A percentile compares a stretch with the other conserved stretches of the same genome.
phyloP scores from a whole-genome alignment of 1,140 invertebrate species.

The Glossosoma conforme region DNA sequence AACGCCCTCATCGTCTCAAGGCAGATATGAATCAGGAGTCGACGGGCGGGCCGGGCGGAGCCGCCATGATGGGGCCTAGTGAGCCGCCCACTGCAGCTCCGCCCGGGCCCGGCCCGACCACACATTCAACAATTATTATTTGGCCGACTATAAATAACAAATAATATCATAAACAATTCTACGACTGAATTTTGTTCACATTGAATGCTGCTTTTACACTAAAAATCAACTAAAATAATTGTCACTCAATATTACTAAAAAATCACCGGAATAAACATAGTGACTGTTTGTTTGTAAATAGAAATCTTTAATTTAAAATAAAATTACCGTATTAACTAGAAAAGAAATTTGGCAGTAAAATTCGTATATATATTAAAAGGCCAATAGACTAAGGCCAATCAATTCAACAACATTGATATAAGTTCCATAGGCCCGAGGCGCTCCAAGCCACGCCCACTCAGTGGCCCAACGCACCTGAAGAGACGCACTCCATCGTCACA shows the following conservation, averaged over 20 bases:
- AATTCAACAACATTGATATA: conserved; percentile 28
- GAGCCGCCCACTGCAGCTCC: conserved; percentile 2
- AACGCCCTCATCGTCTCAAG: conserved; percentile 12
- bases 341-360: conserved; percentile 31
- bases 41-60: background rate
- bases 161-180: conserved; percentile 7
- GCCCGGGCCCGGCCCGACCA: background rate
- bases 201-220: conserved; percentile 13
- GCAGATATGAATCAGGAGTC: conserved; percentile 5
- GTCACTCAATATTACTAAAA: conserved; percentile 29
- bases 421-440: conserved; percentile 26
- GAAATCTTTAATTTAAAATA: conserved; percentile 29
- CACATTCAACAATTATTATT: conserved; percentile 15
- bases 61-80: background rate
- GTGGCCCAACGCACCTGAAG: too few species aligned
- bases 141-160: conserved; percentile 14
- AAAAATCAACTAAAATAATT: conserved; percentile 24
- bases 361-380: conserved; percentile 32
- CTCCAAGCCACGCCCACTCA: conserved; percentile 4
- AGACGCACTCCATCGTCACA: too few species aligned
- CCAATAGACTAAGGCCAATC: conserved; percentile 32
- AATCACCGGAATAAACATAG: conserved; percentile 30
- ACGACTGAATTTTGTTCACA: conserved; percentile 28
- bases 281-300: conserved; percentile 32
- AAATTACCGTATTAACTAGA: conserved; percentile 28